Evolutionary conservation across 2,797 vertebrate species (phyloP).

Genomic region (Lutjanus argentimaculatus): DNA sequence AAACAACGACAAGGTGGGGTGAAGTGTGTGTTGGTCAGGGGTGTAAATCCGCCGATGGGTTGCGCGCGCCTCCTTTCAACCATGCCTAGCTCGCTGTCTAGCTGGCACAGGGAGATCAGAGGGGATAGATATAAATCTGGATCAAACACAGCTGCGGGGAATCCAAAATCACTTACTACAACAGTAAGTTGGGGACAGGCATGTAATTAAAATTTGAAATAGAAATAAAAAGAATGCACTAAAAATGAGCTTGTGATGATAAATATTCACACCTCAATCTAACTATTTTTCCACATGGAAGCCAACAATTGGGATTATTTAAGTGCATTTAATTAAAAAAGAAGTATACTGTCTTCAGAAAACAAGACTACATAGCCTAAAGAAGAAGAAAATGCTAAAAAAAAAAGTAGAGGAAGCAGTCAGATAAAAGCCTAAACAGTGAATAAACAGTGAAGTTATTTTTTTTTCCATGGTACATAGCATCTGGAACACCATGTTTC

Average conservation of each 20-base stretch:
- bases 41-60: conserved; percentile 62
- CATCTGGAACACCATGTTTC: conserved; percentile 35
- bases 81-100: conserved; percentile 22
- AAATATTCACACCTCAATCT: neutral
- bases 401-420: neutral
- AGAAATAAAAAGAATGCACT: neutral
- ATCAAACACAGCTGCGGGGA: conserved; percentile 13
- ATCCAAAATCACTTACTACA: conserved; percentile 18
- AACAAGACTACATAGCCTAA: neutral
- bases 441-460: conserved; percentile 7
- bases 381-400: neutral
- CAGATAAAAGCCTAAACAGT: neutral
- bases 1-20: conserved; percentile 16
- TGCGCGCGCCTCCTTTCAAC: conserved; percentile 42
- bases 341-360: neutral
- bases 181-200: neutral
- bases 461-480: conserved; percentile 7
- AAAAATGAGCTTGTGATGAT: neutral
- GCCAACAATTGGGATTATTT: conserved; percentile 9
- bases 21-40: conserved; percentile 16
- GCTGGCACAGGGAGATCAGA: conserved; percentile 12
- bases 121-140: conserved; percentile 28
- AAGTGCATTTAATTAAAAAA: neutral
- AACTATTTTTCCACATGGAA: neutral
- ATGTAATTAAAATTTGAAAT: neutral